Conservation (phyloP, 2,888 invertebrate genomes). For the Unio pictorum region DNA sequence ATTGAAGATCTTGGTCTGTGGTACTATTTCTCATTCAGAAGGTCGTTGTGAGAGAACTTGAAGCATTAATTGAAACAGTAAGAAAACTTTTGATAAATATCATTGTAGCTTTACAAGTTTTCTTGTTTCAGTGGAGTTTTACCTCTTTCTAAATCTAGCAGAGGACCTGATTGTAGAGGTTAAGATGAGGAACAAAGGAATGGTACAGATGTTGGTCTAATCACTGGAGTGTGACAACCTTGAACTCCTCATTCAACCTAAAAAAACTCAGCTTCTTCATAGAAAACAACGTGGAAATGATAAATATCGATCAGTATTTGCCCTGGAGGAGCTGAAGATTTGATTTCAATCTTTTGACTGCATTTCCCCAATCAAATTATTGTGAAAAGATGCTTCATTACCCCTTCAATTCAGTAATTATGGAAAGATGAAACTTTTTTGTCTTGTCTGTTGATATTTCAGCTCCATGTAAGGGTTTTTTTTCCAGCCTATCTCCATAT, state of each 20-base stretch:
- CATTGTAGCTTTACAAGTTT: background rate
- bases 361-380: too few species aligned
- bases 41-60: too few species aligned
- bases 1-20: too few species aligned
- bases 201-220: slow-evolving; percentile 88
- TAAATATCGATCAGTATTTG: slow-evolving; percentile 54
- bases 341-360: background rate
- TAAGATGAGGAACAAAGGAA: slow-evolving; percentile 96
- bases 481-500: too few species aligned
- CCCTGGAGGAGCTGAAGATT: too few species aligned
- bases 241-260: slow-evolving; percentile 90
- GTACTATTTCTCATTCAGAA: too few species aligned
- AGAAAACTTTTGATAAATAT: too few species aligned
- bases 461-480: too few species aligned
- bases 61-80: too few species aligned
- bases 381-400: background rate
- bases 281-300: slow-evolving; percentile 95
- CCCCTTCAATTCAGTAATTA: too few species aligned
- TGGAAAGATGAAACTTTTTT: too few species aligned
- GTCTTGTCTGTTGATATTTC: too few species aligned
- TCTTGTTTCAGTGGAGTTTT: slow-evolving; percentile 82
- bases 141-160: slow-evolving; percentile 93
- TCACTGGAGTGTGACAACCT: slow-evolving; percentile 91
- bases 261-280: slow-evolving; percentile 94
- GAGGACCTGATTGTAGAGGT: slow-evolving; percentile 96